phyloP scores from a whole-genome alignment of 2,888 invertebrate genomes.

The Trisateles emortualis region DNA sequence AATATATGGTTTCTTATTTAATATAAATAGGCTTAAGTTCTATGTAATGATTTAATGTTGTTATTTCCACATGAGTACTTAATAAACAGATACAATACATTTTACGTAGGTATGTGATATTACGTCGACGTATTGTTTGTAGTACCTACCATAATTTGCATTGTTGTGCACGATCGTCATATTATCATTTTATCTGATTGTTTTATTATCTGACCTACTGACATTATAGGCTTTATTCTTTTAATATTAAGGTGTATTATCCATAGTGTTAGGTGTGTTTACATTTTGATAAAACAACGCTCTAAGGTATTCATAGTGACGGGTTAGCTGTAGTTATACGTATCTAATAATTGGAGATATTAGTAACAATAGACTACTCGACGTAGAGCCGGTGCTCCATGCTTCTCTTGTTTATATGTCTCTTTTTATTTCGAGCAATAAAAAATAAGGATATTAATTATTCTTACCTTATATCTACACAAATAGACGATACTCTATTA shows the following conservation, averaged over 20 bases:
- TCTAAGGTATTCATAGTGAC: slow-evolving; percentile 21
- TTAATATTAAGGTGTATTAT: slow-evolving; percentile 11
- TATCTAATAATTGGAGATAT: not conserved
- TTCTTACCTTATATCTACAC: too few relatives aligned
- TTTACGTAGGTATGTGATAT: not conserved
- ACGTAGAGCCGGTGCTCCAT: too few relatives aligned
- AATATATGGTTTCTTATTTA: too few relatives aligned
- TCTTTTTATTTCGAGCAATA: too few relatives aligned
- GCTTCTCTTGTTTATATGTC: too few relatives aligned
- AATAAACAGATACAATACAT: too few relatives aligned
- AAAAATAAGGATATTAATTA: too few relatives aligned
- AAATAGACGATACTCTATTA: too few relatives aligned
- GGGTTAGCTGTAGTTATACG: slow-evolving; percentile 27
- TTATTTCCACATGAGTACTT: too few relatives aligned
- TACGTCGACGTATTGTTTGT: slow-evolving; percentile 25
- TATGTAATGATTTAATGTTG: too few relatives aligned
- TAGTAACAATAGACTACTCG: not conserved
- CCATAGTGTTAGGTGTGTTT: slow-evolving; percentile 20
- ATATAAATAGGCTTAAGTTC: not conserved
- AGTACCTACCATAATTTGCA: slow-evolving; percentile 23
- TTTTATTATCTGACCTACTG: slow-evolving; percentile 36
- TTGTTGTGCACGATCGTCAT: slow-evolving; percentile 31
- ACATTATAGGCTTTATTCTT: slow-evolving; percentile 14
- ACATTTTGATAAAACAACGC: slow-evolving; percentile 29
- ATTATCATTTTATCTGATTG: slow-evolving; percentile 31